These are phyloP conservation scores for Stenchaetothrips biformis DNA, from an alignment of 2,888 invertebrate species.

Conservation along the genomic window DNA sequence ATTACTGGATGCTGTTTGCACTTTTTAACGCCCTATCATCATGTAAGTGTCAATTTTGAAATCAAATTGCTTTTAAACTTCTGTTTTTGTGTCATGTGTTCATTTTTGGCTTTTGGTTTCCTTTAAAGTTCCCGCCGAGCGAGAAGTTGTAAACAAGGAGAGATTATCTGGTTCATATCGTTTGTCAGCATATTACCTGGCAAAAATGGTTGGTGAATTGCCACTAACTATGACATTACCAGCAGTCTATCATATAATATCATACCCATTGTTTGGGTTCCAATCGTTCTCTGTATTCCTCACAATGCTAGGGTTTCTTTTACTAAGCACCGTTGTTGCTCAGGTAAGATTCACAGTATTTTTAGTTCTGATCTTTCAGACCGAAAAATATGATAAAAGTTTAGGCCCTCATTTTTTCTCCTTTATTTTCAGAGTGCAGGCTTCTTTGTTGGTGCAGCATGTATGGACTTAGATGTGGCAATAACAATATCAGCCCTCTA, in stretches of 20 bases:
- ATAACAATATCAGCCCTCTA: constrained; percentile 72
- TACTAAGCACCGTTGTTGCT: constrained; percentile 67
- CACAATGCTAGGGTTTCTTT: constrained; percentile 60
- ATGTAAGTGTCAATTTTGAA: constrained; percentile 54
- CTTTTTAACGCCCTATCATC: constrained; percentile 72
- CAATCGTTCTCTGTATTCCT: constrained; percentile 62
- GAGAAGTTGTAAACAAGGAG: constrained; percentile 75
- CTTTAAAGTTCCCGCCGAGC: constrained; percentile 66
- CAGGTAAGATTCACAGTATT: constrained; percentile 50
- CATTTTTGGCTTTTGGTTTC: constrained; percentile 30
- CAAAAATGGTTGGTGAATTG: constrained; percentile 75
- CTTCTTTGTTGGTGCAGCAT: constrained; percentile 71
- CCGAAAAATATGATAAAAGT: not conserved
- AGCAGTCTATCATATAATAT: constrained; percentile 68
- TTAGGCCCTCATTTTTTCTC: constrained; percentile 15
- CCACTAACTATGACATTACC: constrained; percentile 70
- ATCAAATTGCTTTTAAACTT: not conserved
- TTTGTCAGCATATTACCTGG: constrained; percentile 72
- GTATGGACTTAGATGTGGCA: constrained; percentile 71
- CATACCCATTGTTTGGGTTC: constrained; percentile 70
- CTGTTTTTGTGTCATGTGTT: constrained; percentile 22
- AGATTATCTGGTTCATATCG: constrained; percentile 71
- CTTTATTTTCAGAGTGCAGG: constrained; percentile 58
- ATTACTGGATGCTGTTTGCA: constrained; percentile 77
- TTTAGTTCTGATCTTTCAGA: not conserved